These are phyloP conservation scores for Malacoctenus gilli DNA, from an alignment of 2,797 vertebrate species.

Conservation along the genomic window DNA sequence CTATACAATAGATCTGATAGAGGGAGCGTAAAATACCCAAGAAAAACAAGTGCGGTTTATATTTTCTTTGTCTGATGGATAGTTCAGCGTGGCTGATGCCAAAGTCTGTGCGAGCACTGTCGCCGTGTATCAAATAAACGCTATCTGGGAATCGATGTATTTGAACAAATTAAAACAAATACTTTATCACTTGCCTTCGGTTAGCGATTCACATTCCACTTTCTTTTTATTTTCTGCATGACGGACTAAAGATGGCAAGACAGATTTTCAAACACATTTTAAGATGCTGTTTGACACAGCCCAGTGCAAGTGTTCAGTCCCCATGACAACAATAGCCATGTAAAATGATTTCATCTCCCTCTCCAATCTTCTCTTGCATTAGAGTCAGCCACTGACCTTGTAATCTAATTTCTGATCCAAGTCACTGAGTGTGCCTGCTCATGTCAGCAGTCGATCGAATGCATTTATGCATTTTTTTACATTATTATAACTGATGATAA, in stretches of 20 bases:
- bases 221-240: background rate
- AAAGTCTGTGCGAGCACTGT: background rate
- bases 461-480: conserved; percentile 12
- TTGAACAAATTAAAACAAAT: background rate
- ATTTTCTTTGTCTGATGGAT: background rate
- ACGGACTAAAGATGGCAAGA: conserved; percentile 23
- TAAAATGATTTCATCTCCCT: conserved; percentile 55
- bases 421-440: conserved; percentile 47
- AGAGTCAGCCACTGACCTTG: conserved; percentile 61
- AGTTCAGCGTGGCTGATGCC: background rate
- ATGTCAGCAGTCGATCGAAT: conserved; percentile 50
- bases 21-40: background rate
- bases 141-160: background rate
- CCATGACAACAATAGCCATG: conserved; percentile 63
- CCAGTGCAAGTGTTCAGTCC: conserved; percentile 45
- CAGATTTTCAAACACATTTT: conserved; percentile 39
- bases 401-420: conserved; percentile 68
- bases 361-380: conserved; percentile 64
- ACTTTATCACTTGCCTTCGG: background rate
- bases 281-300: conserved; percentile 45
- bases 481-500: conserved; percentile 32
- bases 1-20: background rate
- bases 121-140: background rate
- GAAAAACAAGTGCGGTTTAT: background rate
- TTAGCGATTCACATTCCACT: background rate